A percentile compares a stretch with the other conserved stretches of the same genome.
Conservation (phyloP, 2,797 vertebrate species). For the Paratrypauchen microcephalus region DNA sequence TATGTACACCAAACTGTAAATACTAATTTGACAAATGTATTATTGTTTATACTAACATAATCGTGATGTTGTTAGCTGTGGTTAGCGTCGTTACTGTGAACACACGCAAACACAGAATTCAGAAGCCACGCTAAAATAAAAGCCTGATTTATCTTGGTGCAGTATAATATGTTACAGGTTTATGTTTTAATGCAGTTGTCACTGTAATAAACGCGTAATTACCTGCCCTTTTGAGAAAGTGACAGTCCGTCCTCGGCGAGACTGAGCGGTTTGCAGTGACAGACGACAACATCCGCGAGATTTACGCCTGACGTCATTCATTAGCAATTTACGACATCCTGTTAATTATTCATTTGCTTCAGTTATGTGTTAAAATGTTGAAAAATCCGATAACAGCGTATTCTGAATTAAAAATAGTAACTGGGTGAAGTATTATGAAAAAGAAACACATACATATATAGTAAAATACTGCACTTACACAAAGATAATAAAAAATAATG, state of each 20-base stretch:
- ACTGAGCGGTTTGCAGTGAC: constrained; percentile 40
- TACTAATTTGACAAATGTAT: not conserved
- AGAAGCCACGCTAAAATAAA: not conserved
- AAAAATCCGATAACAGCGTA: not conserved
- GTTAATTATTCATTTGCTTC: not conserved
- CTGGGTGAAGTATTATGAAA: not conserved
- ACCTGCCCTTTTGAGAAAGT: constrained; percentile 33
- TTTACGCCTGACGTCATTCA: constrained; percentile 42
- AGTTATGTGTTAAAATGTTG: constrained; percentile 1
- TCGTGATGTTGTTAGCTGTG: constrained; percentile 31
- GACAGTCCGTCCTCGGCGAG: constrained; percentile 14
- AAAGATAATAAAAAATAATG: not conserved
- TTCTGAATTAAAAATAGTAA: not conserved
- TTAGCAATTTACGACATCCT: not conserved
- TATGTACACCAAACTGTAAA: not conserved
- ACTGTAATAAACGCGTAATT: not conserved
- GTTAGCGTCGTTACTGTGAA: constrained; percentile 36
- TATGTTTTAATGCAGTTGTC: not conserved
- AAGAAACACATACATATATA: not conserved
- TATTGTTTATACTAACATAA: not conserved
- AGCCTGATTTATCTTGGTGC: not conserved
- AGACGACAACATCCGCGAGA: constrained; percentile 50
- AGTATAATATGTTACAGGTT: rapidly evolving
- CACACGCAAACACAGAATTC: constrained; percentile 10
- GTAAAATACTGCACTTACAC: not conserved